These are phyloP conservation scores for Itoplectis maculator DNA, from an alignment of 2,888 invertebrate genomes.

Conservation along the genomic window DNA sequence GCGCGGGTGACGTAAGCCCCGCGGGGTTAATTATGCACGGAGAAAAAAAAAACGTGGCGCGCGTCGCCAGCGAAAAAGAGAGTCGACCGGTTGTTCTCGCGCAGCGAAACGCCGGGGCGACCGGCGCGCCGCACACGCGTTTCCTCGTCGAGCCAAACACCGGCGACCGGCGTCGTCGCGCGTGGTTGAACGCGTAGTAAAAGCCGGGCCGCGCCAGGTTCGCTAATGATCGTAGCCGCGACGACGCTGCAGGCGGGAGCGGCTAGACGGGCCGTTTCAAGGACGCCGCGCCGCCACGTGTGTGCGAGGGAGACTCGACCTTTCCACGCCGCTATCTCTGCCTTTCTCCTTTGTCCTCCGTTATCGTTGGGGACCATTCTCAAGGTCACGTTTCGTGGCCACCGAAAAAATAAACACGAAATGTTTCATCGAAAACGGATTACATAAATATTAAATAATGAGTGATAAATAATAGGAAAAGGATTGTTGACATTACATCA, in stretches of 20 bases:
- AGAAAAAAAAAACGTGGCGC: slow-evolving; percentile 49
- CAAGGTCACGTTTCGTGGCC: not conserved
- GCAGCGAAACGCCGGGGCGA: not conserved
- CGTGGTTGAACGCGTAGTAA: slow-evolving; percentile 4
- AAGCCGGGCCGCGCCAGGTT: slow-evolving; percentile 42
- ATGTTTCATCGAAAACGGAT: too few species aligned
- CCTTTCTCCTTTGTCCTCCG: slow-evolving; percentile 6
- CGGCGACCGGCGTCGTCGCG: slow-evolving; percentile 48
- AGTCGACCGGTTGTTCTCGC: slow-evolving; percentile 51
- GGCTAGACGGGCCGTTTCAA: slow-evolving; percentile 37
- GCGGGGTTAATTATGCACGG: slow-evolving; percentile 55
- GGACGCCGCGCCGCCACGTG: not conserved
- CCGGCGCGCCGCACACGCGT: slow-evolving; percentile 15
- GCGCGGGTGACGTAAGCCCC: slow-evolving; percentile 58
- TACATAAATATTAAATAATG: too few species aligned
- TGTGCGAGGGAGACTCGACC: not conserved
- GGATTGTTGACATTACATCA: too few species aligned
- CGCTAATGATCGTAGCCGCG: slow-evolving; percentile 48
- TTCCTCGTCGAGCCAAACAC: slow-evolving; percentile 22
- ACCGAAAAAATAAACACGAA: not conserved
- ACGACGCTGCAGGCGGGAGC: slow-evolving; percentile 18
- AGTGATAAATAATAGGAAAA: too few species aligned
- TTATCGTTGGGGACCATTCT: not conserved
- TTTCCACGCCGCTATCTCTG: not conserved
- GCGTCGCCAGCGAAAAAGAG: slow-evolving; percentile 29